Base-by-base conservation (phyloP, 2,113 vertebrate species). In the Octodon degus region DNA sequence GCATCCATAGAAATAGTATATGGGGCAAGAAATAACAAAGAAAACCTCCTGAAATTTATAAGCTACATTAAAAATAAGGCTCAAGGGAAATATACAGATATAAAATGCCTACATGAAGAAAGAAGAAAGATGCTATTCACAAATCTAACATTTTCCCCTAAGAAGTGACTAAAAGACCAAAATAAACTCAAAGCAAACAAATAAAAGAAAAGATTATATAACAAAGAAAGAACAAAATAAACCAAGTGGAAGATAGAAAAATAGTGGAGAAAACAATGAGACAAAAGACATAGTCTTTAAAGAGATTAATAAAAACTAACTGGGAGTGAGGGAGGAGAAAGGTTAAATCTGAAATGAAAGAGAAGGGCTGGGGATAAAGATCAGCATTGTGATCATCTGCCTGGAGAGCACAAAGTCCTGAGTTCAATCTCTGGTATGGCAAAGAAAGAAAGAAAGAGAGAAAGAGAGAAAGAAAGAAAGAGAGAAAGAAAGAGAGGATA, bases 181-280 rank as follows among this genome's bases (percentile, higher is more conserved):
- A 58, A 77, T 47, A 77, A 77, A 30, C 40, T 47, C 12, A 76
- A 77, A 77, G 12, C 24, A 76, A 77, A 47, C 25, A 47, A 2
- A 30, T 77, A 25, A 13, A 77, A 40, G 74, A 77, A 77, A 77
- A 47, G 47, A 47, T 12, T 83, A 83, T 62, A 67, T 62, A 32
- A 50, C 60, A 85, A 81, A 24, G n/a, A 82, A 58, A 82, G 19
- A 50, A 62, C 34, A 88, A 89, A 92, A 92, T 60, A 68, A 84
- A 34, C 9, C 65, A 88, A 74, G 47, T 13, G 65, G 30, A 37
- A 13, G 25, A 47, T 65, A 67, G 30, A 50, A 81, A 90, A 80
- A 65, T 19, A 80, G 47, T 53, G 30, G 77, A 19, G 14, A 80
- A 53, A 79, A 74, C 14, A 65, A 32, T 14, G 34, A 91, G 83